These are phyloP conservation scores for Gerris lacustris DNA, from an alignment of 2,888 invertebrate genomes.

Conservation along the genomic window DNA sequence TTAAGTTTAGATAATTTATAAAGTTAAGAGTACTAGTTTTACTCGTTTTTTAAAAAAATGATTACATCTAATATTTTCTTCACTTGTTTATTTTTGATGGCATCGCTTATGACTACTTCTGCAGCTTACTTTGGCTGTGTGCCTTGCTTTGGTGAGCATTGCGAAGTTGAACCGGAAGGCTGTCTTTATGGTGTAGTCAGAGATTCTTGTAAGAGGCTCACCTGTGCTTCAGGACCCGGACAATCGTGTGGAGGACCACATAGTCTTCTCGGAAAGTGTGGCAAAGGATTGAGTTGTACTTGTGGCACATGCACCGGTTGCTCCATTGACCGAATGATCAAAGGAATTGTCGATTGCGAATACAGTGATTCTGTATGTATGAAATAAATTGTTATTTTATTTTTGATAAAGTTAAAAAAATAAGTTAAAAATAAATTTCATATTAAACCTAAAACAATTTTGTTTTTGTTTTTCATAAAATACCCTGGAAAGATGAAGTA, in stretches of 20 bases:
- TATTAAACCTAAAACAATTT: no score
- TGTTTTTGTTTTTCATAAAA: no score
- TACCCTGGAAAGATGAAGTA: no score
- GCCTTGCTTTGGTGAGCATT: background rate
- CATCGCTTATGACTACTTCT: background rate
- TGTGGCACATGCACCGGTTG: slow-evolving; percentile 1
- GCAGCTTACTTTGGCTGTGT: background rate
- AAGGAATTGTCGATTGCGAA: background rate
- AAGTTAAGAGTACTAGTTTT: no score
- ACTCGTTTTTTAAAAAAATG: background rate
- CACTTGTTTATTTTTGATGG: background rate
- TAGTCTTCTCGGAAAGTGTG: slow-evolving; percentile 4
- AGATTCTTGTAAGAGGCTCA: slow-evolving; percentile 3
- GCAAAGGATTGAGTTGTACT: slow-evolving; percentile 2
- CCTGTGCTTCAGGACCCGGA: slow-evolving; percentile 6
- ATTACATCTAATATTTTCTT: background rate
- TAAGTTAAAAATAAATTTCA: no score
- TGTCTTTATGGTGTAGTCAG: background rate
- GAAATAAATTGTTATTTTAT: background rate
- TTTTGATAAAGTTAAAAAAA: no score
- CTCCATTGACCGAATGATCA: background rate
- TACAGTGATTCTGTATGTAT: background rate
- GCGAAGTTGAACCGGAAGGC: slow-evolving; percentile 1
- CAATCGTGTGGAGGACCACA: slow-evolving; percentile 4
- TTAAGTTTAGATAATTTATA: no score